Evolutionary conservation across 2,113 vertebrate genomes (phyloP), one percentile per base, ranked within the genome.

Genomic region (Pyrgilauda ruficollis): DNA sequence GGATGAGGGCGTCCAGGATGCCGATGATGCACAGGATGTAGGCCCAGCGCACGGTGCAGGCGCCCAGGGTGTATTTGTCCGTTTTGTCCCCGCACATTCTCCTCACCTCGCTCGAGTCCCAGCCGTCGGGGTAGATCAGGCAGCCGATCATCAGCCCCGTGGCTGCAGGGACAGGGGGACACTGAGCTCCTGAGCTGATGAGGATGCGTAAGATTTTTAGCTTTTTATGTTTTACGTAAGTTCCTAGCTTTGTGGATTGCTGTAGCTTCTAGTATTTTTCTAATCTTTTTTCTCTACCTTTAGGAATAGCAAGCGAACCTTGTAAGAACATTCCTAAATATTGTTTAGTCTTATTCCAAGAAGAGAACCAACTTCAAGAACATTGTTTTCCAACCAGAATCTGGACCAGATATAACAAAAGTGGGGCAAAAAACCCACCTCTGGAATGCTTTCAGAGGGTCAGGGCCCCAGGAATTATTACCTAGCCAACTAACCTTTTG

Each of bases 1-100:
- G 99, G 59, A 98, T 98, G 97, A 99, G 98, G 1, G 99, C 98
- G 8, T 99, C 99, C 11, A 99, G 98, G 96, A 99, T 99, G 97
- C 98, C 99, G 76, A 99, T 99, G 97, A 99, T 99, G 96, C 99
- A 99, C 85, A 99, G 98, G 98, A 99, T 99, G 98, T 99, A 99
- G 3, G 99, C 99, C 99, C 99, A 99, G 97, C 99, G 99, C 96
- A 99, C 98, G 1, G 99, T 99, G 97, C 99, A 99, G 96, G 99
- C 99, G 0, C 99, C 99, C 97, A 99, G 97, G 0, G 99, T 98
- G 98, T 99, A 99, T 77, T 99, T 99, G 96, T 99, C 99, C 0
- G 99, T 99, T 75, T 98, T 98, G 96, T 99, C 98, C 46, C 99
- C 99, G 0, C 99, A 99, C 99, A 99, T 98, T 26, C 98, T 96